Evolutionary conservation across 2,888 invertebrate species (phyloP).

Genomic region (Rhimphoctona megacephalus): DNA sequence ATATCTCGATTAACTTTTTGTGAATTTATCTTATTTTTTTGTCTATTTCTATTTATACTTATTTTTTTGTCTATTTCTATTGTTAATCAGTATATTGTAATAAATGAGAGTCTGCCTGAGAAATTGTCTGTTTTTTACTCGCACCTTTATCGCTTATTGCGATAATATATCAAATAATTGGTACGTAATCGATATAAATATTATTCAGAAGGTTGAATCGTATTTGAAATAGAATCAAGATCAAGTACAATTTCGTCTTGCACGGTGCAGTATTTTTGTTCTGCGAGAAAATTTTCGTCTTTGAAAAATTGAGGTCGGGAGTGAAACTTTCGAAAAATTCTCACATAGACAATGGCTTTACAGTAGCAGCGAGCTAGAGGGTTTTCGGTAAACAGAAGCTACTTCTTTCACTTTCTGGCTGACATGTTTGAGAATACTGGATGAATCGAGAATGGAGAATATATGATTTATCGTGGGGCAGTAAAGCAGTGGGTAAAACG

Average conservation of each 20-base stretch:
- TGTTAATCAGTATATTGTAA: no score
- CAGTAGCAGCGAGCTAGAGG: constrained; percentile 29
- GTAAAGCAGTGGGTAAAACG: constrained; percentile 80
- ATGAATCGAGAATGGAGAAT: constrained; percentile 66
- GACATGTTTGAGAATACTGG: not conserved
- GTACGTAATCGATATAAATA: not conserved
- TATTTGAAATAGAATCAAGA: not conserved
- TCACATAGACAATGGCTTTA: constrained; percentile 1
- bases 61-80: no score
- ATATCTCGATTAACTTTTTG: not conserved
- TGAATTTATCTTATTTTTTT: no score
- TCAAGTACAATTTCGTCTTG: not conserved
- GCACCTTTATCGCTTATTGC: no score
- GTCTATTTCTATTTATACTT: no score
- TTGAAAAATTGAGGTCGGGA: constrained; percentile 25
- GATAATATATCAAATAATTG: no score
- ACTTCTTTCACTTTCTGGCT: not conserved
- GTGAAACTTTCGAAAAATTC: constrained; percentile 54
- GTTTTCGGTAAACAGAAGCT: constrained; percentile 26
- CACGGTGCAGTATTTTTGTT: no score
- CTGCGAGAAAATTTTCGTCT: not conserved
- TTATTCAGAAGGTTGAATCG: not conserved
- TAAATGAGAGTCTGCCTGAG: no score
- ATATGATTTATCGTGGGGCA: constrained; percentile 83
- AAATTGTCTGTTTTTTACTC: no score